phyloP scores from a whole-genome alignment of 2,888 invertebrate species.

The Sminthurides aquaticus region DNA sequence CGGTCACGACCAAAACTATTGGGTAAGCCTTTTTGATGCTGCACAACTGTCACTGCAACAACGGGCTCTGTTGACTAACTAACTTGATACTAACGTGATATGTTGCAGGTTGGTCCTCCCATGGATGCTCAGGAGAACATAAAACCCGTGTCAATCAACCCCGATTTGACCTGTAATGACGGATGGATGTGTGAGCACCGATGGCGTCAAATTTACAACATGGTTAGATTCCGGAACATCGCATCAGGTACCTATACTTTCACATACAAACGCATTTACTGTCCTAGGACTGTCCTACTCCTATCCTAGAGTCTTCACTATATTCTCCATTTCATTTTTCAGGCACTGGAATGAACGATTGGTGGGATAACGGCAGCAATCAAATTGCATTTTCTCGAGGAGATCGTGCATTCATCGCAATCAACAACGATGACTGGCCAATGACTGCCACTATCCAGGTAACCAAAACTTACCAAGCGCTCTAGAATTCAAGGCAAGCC shows the following conservation, averaged over 20 bases:
- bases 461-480: conserved; percentile 11
- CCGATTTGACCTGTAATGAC: conserved; percentile 45
- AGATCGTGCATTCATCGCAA: conserved; percentile 55
- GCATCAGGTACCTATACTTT: not conserved
- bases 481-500: no score
- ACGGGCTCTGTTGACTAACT: not conserved
- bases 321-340: conserved; percentile 29
- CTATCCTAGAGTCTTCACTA: not conserved
- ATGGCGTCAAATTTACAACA: conserved; percentile 59
- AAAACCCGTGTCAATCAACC: conserved; percentile 47
- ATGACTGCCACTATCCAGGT: conserved; percentile 48
- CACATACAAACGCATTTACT: not conserved
- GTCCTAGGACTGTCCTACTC: no score
- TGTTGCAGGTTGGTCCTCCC: conserved; percentile 43
- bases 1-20: not conserved
- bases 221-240: conserved; percentile 67
- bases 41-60: not conserved
- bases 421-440: conserved; percentile 53
- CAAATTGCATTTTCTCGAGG: conserved; percentile 64
- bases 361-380: conserved; percentile 81
- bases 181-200: conserved; percentile 50
- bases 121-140: conserved; percentile 46
- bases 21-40: not conserved
- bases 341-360: conserved; percentile 54
- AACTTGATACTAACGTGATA: not conserved